phyloP scores from a whole-genome alignment of 2,113 vertebrate species.

The Sceloporus tristichus region DNA sequence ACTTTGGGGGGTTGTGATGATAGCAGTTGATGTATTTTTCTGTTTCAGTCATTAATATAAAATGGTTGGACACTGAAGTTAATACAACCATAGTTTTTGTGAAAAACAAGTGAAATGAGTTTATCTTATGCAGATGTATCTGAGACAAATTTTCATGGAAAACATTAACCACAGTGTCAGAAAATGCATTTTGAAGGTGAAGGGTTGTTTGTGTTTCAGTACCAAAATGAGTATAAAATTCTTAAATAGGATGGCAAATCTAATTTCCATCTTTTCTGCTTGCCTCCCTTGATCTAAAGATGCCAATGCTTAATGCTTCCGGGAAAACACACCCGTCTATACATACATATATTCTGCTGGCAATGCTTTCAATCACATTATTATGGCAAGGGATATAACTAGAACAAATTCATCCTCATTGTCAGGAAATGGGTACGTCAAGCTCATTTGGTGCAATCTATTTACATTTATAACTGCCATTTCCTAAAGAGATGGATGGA shows the following conservation, averaged over 20 bases:
- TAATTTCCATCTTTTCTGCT: background rate
- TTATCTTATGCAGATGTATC: too few species aligned
- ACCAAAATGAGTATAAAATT: background rate
- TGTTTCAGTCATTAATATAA: background rate
- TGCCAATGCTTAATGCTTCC: conserved; percentile 15
- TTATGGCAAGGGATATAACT: background rate
- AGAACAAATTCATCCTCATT: background rate
- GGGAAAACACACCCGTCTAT: background rate
- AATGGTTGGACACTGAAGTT: background rate
- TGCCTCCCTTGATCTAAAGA: conserved; percentile 4
- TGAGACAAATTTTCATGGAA: background rate
- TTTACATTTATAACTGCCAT: conserved; percentile 29
- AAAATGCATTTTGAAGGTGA: background rate
- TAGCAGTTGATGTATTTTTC: background rate
- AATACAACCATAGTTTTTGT: background rate
- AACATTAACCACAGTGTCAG: background rate
- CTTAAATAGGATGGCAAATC: conserved; percentile 13
- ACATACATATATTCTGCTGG: background rate
- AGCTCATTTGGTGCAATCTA: background rate
- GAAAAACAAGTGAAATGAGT: background rate
- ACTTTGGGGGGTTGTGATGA: background rate
- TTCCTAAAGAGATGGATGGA: background rate
- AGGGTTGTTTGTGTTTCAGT: background rate
- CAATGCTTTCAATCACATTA: conserved; percentile 4
- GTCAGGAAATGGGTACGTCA: background rate